phyloP scores from a whole-genome alignment of 2,797 vertebrate species.

The Champsocephalus esox region DNA sequence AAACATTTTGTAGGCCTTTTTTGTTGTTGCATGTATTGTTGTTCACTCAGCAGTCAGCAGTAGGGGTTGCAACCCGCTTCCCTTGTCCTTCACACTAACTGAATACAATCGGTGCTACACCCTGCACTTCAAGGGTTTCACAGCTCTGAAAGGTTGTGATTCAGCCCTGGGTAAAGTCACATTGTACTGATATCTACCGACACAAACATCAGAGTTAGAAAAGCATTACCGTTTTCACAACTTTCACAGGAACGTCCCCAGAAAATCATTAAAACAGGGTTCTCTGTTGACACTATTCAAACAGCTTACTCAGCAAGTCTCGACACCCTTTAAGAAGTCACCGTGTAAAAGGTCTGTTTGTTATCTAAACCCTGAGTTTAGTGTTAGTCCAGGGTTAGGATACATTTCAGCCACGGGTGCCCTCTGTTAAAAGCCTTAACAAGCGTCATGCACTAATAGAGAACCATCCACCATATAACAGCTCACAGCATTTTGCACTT shows the following conservation, averaged over 20 bases:
- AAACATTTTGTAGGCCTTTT: background rate
- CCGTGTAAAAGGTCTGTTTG: background rate
- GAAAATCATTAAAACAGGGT: slow-evolving; percentile 9
- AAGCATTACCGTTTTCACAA: background rate
- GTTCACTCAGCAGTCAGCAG: background rate
- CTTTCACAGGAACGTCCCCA: background rate
- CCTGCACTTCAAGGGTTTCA: background rate
- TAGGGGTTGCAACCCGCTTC: slow-evolving; percentile 4
- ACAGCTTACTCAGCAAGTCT: background rate
- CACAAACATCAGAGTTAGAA: background rate
- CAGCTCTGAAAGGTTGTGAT: background rate
- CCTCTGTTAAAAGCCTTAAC: slow-evolving; percentile 8
- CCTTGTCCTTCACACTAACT: slow-evolving; percentile 13
- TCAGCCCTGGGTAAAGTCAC: background rate
- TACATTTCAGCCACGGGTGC: slow-evolving; percentile 14
- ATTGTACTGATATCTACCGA: background rate
- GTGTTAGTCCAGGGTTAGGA: slow-evolving; percentile 22
- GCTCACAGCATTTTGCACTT: background rate
- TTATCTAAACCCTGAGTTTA: slow-evolving; percentile 17
- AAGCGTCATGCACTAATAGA: background rate
- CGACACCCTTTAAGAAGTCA: background rate
- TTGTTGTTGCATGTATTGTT: slow-evolving; percentile 5
- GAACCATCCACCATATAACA: background rate
- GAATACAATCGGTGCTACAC: slow-evolving; percentile 15
- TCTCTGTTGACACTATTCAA: background rate